phyloP scores from a whole-genome alignment of 2,113 vertebrate species.

The Bettongia penicillata region DNA sequence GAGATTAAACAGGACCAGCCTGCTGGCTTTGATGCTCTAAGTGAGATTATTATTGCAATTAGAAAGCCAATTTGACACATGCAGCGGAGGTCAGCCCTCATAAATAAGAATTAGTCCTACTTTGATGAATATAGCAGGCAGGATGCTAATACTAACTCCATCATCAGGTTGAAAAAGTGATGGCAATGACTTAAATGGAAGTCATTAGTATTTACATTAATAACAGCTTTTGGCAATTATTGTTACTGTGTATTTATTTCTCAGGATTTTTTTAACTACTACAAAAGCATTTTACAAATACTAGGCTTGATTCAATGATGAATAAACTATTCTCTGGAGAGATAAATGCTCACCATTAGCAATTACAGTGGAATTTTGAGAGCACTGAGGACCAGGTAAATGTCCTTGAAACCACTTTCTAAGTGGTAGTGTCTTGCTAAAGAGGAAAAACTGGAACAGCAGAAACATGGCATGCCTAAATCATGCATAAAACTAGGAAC shows the following conservation, averaged over 20 bases:
- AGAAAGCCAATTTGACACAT: constrained; percentile 60
- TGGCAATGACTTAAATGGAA: constrained; percentile 17
- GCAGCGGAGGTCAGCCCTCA: constrained; percentile 63
- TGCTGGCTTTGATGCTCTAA: constrained; percentile 65
- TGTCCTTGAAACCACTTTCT: constrained; percentile 19
- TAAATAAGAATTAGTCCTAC: constrained; percentile 16
- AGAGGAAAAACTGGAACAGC: constrained; percentile 5
- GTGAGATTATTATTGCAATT: constrained; percentile 74
- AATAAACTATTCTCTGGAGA: not conserved
- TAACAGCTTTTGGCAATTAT: constrained; percentile 53
- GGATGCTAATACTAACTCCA: constrained; percentile 11
- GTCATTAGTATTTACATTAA: not conserved
- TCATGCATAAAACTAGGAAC: not conserved
- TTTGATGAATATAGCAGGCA: constrained; percentile 9
- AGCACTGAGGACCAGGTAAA: not conserved
- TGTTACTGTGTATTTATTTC: constrained; percentile 49
- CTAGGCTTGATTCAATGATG: constrained; percentile 32
- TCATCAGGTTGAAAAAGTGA: constrained; percentile 28
- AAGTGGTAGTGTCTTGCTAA: constrained; percentile 5
- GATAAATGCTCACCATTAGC: not conserved
- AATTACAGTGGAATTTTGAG: constrained; percentile 29
- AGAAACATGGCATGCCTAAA: not conserved
- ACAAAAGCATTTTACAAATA: constrained; percentile 67
- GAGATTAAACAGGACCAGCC: constrained; percentile 72
- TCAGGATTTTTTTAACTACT: constrained; percentile 46